Percentiles rank a stretch among this genome's conserved stretches.
These are phyloP conservation scores for Pangasius macronema DNA, from an alignment of 2,797 vertebrate species.

Conservation along the genomic window DNA sequence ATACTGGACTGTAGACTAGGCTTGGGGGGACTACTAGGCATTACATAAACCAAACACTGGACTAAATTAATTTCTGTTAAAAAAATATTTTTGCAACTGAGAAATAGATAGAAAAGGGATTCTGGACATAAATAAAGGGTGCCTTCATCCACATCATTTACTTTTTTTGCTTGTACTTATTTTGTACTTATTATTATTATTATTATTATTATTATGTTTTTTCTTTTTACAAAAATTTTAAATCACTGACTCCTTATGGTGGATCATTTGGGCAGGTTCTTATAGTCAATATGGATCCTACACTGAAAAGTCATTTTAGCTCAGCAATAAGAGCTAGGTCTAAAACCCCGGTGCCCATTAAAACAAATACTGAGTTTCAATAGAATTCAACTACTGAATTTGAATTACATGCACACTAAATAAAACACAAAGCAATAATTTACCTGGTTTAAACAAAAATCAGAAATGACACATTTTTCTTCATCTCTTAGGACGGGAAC, in stretches of 20 bases:
- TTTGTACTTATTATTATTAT: no score
- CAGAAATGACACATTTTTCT: conserved; percentile 86
- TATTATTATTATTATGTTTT: no score
- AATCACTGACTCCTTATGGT: background rate
- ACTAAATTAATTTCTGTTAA: background rate
- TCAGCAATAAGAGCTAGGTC: background rate
- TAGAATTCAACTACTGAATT: background rate
- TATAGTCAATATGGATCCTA: no score
- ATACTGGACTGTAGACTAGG: background rate
- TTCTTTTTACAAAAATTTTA: background rate
- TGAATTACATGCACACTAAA: background rate
- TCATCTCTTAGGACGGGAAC: conserved; percentile 87
- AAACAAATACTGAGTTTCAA: background rate
- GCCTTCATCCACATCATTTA: background rate
- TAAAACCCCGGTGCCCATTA: background rate
- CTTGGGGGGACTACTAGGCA: background rate
- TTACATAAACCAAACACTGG: background rate
- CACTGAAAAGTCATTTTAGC: background rate
- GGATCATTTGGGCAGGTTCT: background rate
- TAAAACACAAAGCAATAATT: conserved; percentile 41
- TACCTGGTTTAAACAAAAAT: conserved; percentile 82
- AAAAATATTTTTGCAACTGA: background rate
- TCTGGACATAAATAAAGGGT: background rate
- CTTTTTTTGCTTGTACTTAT: no score
- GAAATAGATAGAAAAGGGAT: background rate